Conservation (phyloP, 2,113 vertebrate species). For the Mus musculus region GRCm39 chr13:31884501-31885000, state of each 20-base stretch:
- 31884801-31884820: neutral
- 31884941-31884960: neutral
- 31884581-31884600: neutral
- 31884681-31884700: neutral
- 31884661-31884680: neutral
- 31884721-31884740: neutral
- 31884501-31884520: neutral
- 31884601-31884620: neutral
- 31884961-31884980: neutral
- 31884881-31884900: neutral
- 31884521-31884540: neutral
- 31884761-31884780: neutral
- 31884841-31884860: too few relatives aligned
- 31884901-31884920: neutral
- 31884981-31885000: constrained; percentile 40
- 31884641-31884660: neutral
- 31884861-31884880: neutral
- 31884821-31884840: neutral
- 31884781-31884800: too few relatives aligned
- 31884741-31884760: too few relatives aligned
- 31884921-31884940: neutral
- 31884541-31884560: neutral
- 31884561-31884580: neutral
- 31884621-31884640: neutral
- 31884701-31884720: neutral